These are phyloP conservation scores for Onychomys leucogaster DNA, from an alignment of 2,797 vertebrate species.

Conservation along the genomic window DNA sequence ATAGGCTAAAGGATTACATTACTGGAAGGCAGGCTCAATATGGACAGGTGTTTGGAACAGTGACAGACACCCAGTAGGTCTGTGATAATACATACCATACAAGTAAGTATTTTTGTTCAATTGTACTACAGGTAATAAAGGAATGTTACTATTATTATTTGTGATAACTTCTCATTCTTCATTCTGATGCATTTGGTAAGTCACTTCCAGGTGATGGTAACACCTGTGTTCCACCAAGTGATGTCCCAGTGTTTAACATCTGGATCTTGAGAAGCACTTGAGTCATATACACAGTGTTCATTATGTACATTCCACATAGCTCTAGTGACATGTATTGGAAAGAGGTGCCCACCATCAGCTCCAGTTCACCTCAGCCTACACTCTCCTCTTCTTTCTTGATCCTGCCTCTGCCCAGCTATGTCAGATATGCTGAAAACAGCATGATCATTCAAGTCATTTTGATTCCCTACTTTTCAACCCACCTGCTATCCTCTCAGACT, in stretches of 20 bases:
- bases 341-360: neutral
- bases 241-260: neutral
- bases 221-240: neutral
- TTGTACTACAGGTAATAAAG: neutral
- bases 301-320: neutral
- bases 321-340: neutral
- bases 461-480: conserved; percentile 1
- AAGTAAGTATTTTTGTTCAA: neutral
- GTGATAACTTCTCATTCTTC: neutral
- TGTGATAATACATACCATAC: neutral
- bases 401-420: neutral
- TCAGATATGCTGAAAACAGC: neutral
- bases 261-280: neutral
- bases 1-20: neutral
- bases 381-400: neutral
- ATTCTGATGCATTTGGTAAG: neutral
- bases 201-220: neutral
- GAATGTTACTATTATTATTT: neutral
- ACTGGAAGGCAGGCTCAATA: neutral
- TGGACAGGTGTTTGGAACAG: neutral
- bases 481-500: neutral
- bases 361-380: neutral
- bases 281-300: neutral
- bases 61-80: neutral
- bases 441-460: neutral